Evolutionary conservation across 2,797 vertebrate species (phyloP).

Genomic region (Sebastes taczanowskii): DNA sequence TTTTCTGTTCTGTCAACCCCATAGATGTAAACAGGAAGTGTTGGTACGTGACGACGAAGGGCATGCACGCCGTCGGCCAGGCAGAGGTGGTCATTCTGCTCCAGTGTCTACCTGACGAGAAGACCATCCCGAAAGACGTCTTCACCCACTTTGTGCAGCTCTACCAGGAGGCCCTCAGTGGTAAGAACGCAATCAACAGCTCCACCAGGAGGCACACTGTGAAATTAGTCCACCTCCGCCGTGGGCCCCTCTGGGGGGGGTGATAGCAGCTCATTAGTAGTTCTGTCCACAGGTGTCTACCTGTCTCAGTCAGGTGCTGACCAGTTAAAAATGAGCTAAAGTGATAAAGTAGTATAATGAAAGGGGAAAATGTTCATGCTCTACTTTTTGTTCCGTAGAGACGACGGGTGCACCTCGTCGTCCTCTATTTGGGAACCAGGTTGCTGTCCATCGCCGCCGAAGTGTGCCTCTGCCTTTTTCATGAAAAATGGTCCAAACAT

Average conservation of each 20-base stretch:
- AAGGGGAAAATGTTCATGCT: conserved; percentile 28
- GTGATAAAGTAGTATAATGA: background rate
- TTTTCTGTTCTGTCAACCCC: background rate
- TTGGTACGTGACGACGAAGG: conserved; percentile 97
- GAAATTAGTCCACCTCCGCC: conserved; percentile 9
- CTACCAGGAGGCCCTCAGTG: conserved; percentile 95
- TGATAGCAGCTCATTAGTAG: conserved; percentile 16
- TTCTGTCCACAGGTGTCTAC: conserved; percentile 21
- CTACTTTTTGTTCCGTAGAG: conserved; percentile 19
- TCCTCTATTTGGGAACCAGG: conserved; percentile 46
- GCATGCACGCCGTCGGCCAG: conserved; percentile 97
- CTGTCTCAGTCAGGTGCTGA: background rate
- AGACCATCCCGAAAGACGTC: conserved; percentile 95
- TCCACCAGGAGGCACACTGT: conserved; percentile 2
- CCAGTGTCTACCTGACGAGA: conserved; percentile 96
- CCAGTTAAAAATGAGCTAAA: conserved; percentile 13
- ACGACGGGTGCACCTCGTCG: background rate
- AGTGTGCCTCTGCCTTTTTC: background rate
- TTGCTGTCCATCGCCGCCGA: conserved; percentile 18
- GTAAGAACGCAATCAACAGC: conserved; percentile 72
- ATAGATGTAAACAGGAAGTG: conserved; percentile 98
- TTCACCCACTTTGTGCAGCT: conserved; percentile 98
- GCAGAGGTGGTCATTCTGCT: conserved; percentile 94
- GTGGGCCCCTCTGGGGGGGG: background rate
- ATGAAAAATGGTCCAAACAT: conserved; percentile 33